Conservation (phyloP, 64 coral and sea anemone genomes). For the Acropora tenuis region DNA sequence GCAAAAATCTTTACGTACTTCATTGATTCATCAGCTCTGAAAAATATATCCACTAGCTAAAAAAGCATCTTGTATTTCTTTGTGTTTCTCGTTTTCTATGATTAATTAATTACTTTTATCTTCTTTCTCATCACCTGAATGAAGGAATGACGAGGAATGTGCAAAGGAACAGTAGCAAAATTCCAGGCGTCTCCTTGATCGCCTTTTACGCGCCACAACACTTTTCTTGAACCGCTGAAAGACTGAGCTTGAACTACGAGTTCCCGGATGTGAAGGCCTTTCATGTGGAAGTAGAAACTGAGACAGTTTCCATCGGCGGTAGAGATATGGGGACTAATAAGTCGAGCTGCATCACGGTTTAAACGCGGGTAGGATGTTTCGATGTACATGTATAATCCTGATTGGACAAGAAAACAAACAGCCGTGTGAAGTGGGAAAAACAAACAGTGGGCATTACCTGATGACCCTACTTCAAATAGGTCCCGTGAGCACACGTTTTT, state of each 20-base stretch:
- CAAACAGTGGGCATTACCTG: no score
- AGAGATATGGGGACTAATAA: slow-evolving; percentile 68
- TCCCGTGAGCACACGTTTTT: no score
- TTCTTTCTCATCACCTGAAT: slow-evolving; percentile 23
- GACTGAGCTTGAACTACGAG: slow-evolving; percentile 72
- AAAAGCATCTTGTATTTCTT: no score
- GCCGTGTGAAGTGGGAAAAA: not conserved
- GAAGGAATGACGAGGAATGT: not conserved
- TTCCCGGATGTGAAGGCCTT: slow-evolving; percentile 65
- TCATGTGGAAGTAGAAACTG: slow-evolving; percentile 79
- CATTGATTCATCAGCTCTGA: no score
- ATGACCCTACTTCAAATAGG: no score
- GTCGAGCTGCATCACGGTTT: slow-evolving; percentile 74
- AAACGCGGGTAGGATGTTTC: slow-evolving; percentile 90
- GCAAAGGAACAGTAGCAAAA: slow-evolving; percentile 21
- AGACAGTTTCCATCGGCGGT: slow-evolving; percentile 63
- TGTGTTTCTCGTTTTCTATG: not conserved
- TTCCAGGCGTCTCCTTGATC: slow-evolving; percentile 43
- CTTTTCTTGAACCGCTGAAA: slow-evolving; percentile 39
- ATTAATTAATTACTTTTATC: not conserved
- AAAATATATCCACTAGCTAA: no score
- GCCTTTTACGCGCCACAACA: slow-evolving; percentile 56
- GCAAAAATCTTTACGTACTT: no score
- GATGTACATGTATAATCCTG: slow-evolving; percentile 86
- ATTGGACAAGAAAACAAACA: not conserved